Percentiles rank a stretch among this genome's conserved stretches.
Evolutionary conservation across 2,113 vertebrate species (phyloP).

Genomic region (Donacobius atricapilla): DNA sequence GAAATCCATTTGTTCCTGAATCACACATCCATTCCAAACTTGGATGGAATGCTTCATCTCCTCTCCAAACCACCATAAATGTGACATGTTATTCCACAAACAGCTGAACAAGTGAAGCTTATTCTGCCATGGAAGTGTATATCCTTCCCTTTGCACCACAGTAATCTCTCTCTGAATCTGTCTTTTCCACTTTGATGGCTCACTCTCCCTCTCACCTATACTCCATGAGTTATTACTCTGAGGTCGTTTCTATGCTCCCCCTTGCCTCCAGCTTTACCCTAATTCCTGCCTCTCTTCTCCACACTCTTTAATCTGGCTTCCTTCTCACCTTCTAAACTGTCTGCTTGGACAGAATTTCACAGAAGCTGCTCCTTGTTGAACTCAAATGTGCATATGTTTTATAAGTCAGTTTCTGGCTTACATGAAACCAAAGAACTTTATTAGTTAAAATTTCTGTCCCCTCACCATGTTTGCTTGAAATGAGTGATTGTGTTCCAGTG

Average conservation of each 20-base stretch:
- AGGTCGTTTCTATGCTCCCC: background rate
- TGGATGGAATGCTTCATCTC: background rate
- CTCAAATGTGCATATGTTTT: background rate
- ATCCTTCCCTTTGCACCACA: background rate
- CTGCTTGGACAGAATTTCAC: background rate
- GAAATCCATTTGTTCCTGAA: background rate
- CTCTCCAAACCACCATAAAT: constrained; percentile 15
- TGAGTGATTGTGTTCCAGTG: background rate
- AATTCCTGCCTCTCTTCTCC: background rate
- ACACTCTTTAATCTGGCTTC: background rate
- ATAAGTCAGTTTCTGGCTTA: background rate
- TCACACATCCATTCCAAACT: background rate
- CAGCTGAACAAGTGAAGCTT: background rate
- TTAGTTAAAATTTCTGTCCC: background rate
- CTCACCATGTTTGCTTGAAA: background rate
- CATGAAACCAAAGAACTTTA: background rate
- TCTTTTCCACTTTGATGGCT: background rate
- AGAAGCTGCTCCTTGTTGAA: background rate
- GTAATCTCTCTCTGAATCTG: background rate
- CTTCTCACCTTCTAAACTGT: background rate
- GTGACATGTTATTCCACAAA: background rate
- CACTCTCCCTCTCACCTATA: background rate
- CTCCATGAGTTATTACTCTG: background rate
- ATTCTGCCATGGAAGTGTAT: background rate
- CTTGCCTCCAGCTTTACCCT: background rate